These are phyloP conservation scores for Amphiprion ocellaris DNA, from an alignment of 2,113 vertebrate species.

Conservation along the genomic window DNA sequence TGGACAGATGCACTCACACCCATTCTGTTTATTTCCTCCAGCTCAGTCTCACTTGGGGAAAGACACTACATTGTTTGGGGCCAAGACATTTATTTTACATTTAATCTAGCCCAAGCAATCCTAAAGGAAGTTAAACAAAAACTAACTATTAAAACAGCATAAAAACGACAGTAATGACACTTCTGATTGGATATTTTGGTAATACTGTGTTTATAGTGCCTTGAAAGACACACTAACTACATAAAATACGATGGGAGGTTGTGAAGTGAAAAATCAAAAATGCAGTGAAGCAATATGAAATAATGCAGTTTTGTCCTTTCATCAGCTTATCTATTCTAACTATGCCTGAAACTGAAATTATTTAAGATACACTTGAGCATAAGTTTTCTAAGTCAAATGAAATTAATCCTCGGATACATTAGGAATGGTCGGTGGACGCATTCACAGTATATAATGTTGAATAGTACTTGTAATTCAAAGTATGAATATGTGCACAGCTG, in stretches of 20 bases:
- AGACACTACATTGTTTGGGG: not conserved
- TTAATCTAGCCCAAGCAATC: conserved; percentile 13
- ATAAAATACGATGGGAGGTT: not conserved
- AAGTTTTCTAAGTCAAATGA: conserved; percentile 2
- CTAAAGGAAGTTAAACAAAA: conserved; percentile 1
- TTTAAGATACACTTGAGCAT: not conserved
- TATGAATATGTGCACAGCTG: too few relatives aligned
- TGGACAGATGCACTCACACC: conserved; percentile 54
- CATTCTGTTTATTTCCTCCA: conserved; percentile 8
- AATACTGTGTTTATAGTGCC: not conserved
- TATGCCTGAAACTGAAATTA: not conserved
- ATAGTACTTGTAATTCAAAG: not conserved
- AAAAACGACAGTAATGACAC: conserved; percentile 13
- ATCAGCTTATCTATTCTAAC: not conserved
- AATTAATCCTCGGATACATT: not conserved
- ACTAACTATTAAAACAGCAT: conserved; percentile 1
- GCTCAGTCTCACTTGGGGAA: conserved; percentile 19
- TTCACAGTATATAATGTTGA: not conserved
- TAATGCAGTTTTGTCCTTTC: too few relatives aligned
- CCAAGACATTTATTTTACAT: not conserved
- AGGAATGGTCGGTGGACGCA: not conserved
- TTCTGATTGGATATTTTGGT: conserved; percentile 16
- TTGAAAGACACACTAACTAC: not conserved
- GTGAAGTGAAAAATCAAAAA: not conserved
- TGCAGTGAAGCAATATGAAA: not conserved